Evolutionary conservation across 2,113 vertebrate genomes (phyloP).

Genomic region (Zosterops hypoxanthus): DNA sequence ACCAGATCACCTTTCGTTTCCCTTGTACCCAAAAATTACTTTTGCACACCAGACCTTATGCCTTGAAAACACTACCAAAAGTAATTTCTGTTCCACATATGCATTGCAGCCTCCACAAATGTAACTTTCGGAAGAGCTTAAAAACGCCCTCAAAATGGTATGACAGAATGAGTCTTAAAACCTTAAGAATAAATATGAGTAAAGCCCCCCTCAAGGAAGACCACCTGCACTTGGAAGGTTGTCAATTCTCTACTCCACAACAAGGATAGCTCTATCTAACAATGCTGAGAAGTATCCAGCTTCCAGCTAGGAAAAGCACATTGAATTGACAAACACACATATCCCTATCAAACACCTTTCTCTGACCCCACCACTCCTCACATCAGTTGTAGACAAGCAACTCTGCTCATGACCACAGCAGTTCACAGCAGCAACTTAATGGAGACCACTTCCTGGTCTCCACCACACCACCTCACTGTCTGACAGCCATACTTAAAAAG

Average conservation of each 20-base stretch:
- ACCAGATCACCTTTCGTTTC: not conserved
- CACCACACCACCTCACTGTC: not conserved
- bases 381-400: not conserved
- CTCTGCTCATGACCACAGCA: not conserved
- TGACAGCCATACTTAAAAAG: not conserved
- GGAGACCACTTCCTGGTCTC: not conserved
- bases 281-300: not conserved
- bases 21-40: not conserved
- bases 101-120: not conserved
- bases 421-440: not conserved
- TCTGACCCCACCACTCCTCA: not conserved
- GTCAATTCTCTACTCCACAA: not conserved
- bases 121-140: not conserved
- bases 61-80: not conserved
- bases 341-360: not conserved
- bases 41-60: not conserved
- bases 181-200: not conserved
- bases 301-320: not conserved
- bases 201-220: not conserved
- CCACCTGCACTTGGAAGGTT: not conserved
- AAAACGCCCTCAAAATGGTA: not conserved
- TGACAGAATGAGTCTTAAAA: not conserved
- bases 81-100: not conserved
- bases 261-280: not conserved
- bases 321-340: fast-evolving